Evolutionary conservation across 1,140 invertebrate species (phyloP), one percentile per base, ranked within the genome.

Genomic region (Semibalanus balanoides): DNA sequence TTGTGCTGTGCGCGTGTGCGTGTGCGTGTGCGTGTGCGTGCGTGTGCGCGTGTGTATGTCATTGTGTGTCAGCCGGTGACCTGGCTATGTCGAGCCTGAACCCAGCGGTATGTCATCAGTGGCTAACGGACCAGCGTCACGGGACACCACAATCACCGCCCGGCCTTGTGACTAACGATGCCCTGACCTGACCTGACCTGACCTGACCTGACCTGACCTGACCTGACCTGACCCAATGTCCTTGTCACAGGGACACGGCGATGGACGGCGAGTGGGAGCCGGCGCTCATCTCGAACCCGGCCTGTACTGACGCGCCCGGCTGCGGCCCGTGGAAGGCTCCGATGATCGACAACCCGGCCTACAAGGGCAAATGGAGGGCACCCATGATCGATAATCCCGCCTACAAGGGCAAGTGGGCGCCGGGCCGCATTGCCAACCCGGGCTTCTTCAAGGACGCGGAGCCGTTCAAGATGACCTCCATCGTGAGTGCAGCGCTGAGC

Each of bases 231-330:
- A 25, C 51, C 51, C 51, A 14, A 17, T 40, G 5, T 77, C 64
- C 28, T 75, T 75, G 78, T 77, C 51, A 43, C 79, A 89, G 89
- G 89, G 97, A 99, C 85, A 89, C 92, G 74, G 95, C 97, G 79
- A 99, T 99, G 90, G 97, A 99, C 86, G 97, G 97, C 0, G 92
- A 94, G 83, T 99, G 97, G 96, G 97, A 99, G 85, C 90, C 97
- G 28, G 93, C 96, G 0, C 86, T 96, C 75, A 90, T 98, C 40
- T 88, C 90, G 77, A 99, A 99, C 86, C 94, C 96, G 0, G 88
- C 87, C n/a, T 98, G 96, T 83, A 86, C 87, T 79, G 87, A 89
- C 78, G 92, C 89, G 19, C 86, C 90, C 7, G 97, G 97, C 5
- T 99, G 97, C 86, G 97, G 97, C 1, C 85, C 88, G 76, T 99